Evolutionary conservation across 2,888 invertebrate species (phyloP), one percentile per base, ranked within the genome.

Genomic region (Coenonympha glycerion): DNA sequence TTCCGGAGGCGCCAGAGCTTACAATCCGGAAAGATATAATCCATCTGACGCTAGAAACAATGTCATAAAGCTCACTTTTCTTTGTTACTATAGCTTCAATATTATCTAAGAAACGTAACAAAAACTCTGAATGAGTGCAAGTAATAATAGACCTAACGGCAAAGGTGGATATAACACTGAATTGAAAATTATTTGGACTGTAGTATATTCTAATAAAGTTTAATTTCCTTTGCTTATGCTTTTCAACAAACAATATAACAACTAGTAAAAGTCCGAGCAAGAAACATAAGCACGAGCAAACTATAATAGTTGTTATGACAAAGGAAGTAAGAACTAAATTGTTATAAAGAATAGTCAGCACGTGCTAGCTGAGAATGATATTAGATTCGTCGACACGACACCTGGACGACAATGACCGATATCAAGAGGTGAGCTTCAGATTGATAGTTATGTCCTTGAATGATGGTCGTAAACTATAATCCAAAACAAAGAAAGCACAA

Each of bases 341-440:
- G 16, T 30, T 31, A 22, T 28, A 28, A n/a, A 22, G 8, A 6
- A 11, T 19, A 8, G 0, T 3, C 3, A 28, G 22, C 33, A 50
- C 47, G 53, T 53, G 47, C 26, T 41, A 11, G 33, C 18, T 44
- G 33, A 42, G 39, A 33, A 15, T 5, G 11, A 21, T 30, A 41
- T 44, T 31, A 31, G 9, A 44, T 15, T 21, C 16, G 9, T 22
- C 31, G 44, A 44, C 22, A 31, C 30, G 33, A 44, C 30, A 11
- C 19, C 13, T 21, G 30, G 19, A 41, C 18, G 41, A 31, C 19
- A 21, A 15, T 21, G 22, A 37, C 37, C 11, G 15, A 15, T 19
- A 31, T 30, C 9, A 19, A 11, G 28, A 13, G 31, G 9, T 13
- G 31, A 15, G 37, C 11, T 37, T 37, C n/a, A n/a, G n/a, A n/a